phyloP scores from a whole-genome alignment of 2,797 vertebrate genomes.

The Pygocentrus nattereri region DNA sequence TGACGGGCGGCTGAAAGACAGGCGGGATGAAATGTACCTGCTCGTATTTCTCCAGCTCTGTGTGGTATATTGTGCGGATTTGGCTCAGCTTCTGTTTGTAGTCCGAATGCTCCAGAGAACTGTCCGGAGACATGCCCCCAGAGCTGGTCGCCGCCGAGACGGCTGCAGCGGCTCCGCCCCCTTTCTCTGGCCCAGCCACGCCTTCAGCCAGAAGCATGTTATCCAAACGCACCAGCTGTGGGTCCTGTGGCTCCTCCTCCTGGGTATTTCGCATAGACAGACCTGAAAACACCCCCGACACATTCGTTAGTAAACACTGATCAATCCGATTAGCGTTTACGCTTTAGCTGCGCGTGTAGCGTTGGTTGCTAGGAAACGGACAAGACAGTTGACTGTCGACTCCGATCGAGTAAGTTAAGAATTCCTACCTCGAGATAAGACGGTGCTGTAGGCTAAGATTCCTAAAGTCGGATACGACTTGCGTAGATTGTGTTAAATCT shows the following conservation, averaged over 20 bases:
- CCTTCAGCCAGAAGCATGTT: conserved; percentile 95
- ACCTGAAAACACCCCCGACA: conserved; percentile 70
- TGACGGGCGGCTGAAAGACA: no score
- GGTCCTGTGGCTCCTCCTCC: conserved; percentile 92
- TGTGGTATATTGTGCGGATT: conserved; percentile 95
- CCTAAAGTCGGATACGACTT: no score
- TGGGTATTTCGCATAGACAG: conserved; percentile 90
- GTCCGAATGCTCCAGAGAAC: conserved; percentile 94
- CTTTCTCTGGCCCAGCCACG: conserved; percentile 92
- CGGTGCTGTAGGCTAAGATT: no score
- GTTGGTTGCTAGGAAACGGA: no score
- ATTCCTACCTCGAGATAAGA: no score
- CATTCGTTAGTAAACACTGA: not conserved
- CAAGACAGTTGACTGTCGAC: no score
- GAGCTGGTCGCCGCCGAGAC: conserved; percentile 91
- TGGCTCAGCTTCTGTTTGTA: conserved; percentile 96
- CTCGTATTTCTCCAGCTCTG: conserved; percentile 95
- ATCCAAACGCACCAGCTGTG: conserved; percentile 92
- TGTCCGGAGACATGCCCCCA: conserved; percentile 90
- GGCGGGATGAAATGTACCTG: conserved; percentile 77
- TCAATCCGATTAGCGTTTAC: no score
- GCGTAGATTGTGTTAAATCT: no score
- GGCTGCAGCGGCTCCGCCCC: conserved; percentile 87
- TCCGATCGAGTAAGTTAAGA: no score
- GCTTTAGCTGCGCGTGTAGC: no score